A percentile compares a stretch with the other conserved stretches of the same genome.
Conservation (phyloP, 2,113 vertebrate genomes). For the Burhinus oedicnemus region DNA sequence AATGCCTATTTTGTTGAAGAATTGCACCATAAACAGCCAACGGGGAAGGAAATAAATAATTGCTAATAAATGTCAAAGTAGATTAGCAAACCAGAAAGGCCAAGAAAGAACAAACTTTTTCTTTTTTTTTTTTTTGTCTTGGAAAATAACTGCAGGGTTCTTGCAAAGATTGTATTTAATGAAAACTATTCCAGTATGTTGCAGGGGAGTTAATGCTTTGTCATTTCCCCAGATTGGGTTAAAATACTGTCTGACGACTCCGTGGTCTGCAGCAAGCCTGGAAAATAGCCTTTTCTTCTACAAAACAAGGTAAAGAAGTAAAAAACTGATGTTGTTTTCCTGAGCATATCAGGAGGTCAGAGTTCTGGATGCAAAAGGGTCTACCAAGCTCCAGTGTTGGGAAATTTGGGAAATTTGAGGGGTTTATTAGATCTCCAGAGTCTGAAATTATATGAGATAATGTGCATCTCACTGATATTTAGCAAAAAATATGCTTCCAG, state of each 20-base stretch:
- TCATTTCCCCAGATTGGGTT: conserved; percentile 25
- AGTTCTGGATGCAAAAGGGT: neutral
- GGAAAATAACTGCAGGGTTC: neutral
- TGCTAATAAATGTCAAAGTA: conserved; percentile 27
- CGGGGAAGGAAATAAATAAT: conserved; percentile 30
- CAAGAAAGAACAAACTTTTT: neutral
- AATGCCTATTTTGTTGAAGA: conserved; percentile 27
- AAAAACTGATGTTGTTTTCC: neutral
- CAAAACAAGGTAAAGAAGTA: neutral
- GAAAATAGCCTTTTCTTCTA: neutral
- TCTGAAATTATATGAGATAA: neutral
- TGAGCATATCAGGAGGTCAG: neutral
- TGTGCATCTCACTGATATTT: neutral
- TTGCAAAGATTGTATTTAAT: neutral
- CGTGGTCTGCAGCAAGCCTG: neutral
- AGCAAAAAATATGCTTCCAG: neutral
- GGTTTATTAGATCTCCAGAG: neutral
- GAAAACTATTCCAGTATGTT: neutral
- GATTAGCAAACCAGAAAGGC: conserved; percentile 5
- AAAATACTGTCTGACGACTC: neutral
- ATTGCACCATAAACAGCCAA: conserved; percentile 26
- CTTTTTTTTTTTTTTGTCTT: neutral
- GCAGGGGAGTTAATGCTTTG: conserved; percentile 11
- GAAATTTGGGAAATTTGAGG: neutral
- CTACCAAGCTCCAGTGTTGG: neutral